Base-by-base conservation (phyloP, 2,888 invertebrate genomes). In the Gastrophysa polygoni region DNA sequence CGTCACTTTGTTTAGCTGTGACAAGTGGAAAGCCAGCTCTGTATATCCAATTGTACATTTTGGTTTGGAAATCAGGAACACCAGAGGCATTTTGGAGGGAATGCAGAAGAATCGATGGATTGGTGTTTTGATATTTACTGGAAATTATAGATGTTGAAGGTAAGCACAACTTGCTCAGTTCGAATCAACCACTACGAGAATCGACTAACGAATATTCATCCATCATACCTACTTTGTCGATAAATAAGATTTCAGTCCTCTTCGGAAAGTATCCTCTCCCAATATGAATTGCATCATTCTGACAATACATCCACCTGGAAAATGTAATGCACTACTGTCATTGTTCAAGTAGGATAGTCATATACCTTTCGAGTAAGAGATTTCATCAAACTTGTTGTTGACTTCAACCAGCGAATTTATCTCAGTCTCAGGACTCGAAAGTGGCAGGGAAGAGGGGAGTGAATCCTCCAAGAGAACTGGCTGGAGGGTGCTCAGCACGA, bases 251-350 rank as follows among this genome's bases (percentile, higher is more conserved):
- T 80, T 80, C 48, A 91, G 76, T 1, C 88, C 87, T 29, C 73
- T 70, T 69, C 82, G 78, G 74, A 90, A 88, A 0, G 83, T 76
- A 0, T 77, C 73, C 0, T 77, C 77, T 2, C 88, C 88, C 28
- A 90, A 79, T 1, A 85, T 78, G 74, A 89, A 86, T 66, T 86
- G 85, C 47, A 89, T 81, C 90, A 90, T 90, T 66, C 89, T 85
- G 57, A 91, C 34, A 47, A 75, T 65, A 57, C 71, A 68, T 20
- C 54, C 73, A 43, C 73, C 75, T 75, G 49, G 60, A 68, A 64
- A 32, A 29, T 49, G 14, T 43, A 49, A 44, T 0, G 11, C 14
- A 43, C n/a, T n/a, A 46, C 10, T 28, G 20, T 28, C 51, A 46
- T 59, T n/a, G n/a, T n/a, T n/a, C n/a, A n/a, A n/a, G n/a, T n/a